Percentiles rank a stretch among this genome's conserved stretches.
Conservation (phyloP, 2,797 vertebrate species). For the Chanos chanos region DNA sequence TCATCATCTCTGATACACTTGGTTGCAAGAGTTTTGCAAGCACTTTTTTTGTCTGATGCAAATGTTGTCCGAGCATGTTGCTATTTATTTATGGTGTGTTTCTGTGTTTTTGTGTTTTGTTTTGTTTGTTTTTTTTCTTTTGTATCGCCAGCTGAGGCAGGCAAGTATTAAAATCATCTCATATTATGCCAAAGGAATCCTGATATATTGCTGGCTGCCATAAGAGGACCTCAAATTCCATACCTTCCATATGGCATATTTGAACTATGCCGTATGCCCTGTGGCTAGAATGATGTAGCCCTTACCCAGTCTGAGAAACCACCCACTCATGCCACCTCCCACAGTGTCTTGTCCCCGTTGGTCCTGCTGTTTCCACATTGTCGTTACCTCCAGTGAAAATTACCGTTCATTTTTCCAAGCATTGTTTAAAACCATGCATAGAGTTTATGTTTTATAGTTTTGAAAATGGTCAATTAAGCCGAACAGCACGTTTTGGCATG, state of each 20-base stretch:
- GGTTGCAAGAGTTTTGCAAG: background rate
- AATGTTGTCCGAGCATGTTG: conserved; percentile 54
- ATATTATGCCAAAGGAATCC: conserved; percentile 33
- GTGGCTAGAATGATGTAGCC: no score
- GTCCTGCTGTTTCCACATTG: no score
- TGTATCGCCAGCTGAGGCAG: conserved; percentile 76
- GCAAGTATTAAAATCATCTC: conserved; percentile 72
- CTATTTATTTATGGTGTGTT: conserved; percentile 57
- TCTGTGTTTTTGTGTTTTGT: conserved; percentile 64
- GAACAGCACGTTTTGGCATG: no score
- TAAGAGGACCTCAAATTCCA: conserved; percentile 33
- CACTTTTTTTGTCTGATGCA: background rate
- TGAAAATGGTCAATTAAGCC: no score
- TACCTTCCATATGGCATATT: conserved; percentile 54
- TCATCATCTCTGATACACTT: conserved; percentile 4
- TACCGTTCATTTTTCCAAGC: no score
- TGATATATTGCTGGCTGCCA: conserved; percentile 46
- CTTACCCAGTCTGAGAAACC: no score
- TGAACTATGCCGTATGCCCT: conserved; percentile 26
- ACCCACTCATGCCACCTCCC: no score
- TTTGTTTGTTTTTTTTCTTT: conserved; percentile 59
- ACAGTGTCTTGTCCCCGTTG: no score
- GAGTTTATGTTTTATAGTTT: no score
- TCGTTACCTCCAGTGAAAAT: no score
- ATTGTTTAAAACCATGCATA: no score